Evolutionary conservation across 2,797 vertebrate genomes (phyloP), one percentile per base, ranked within the genome.

Genomic region (Clangula hyemalis): DNA sequence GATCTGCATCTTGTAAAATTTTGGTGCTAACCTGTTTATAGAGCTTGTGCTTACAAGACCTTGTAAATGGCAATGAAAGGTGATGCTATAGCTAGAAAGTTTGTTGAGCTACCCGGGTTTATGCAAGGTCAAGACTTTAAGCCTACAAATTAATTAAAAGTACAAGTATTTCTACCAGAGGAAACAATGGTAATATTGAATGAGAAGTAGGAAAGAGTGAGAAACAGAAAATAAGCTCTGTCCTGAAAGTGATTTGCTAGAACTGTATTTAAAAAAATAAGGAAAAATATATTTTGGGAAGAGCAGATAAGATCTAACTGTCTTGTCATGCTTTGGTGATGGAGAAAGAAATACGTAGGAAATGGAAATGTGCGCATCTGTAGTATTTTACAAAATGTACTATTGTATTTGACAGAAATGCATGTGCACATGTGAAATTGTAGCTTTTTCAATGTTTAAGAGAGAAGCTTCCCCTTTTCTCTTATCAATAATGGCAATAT

Each of bases 391-490:
- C 74, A 80, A 54, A 38, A 21, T 56, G 30, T 83, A 13, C 49
- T 74, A 6, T 47, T 74, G 56, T 66, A 20, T 85, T 79, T 90
- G 71, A 65, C 65, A 58, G 86, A 90, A 85, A 62, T 89, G 86
- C 89, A 90, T 21, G 57, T 85, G 85, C 87, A 89, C 77, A 16
- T 79, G 74, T 80, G 68, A 9, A 79, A 71, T 38, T 81, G 49
- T n/a, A 58, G 41, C 15, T 87, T 69, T 85, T 77, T 65, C 61
- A 62, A 0, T 80, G 19, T 60, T 19, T 65, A 81, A 76, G 82
- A 68, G 83, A 36, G 91, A 87, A 78, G 61, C 32, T 78, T 60
- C 73, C 89, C 38, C 78, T 90, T 94, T 91, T 61, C 84, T 85
- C 56, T 21, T 89, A 43, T 58, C 71, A 36, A 2, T 83, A 82